Conservation (phyloP, 2,113 vertebrate species). For the Merops nubicus region DNA sequence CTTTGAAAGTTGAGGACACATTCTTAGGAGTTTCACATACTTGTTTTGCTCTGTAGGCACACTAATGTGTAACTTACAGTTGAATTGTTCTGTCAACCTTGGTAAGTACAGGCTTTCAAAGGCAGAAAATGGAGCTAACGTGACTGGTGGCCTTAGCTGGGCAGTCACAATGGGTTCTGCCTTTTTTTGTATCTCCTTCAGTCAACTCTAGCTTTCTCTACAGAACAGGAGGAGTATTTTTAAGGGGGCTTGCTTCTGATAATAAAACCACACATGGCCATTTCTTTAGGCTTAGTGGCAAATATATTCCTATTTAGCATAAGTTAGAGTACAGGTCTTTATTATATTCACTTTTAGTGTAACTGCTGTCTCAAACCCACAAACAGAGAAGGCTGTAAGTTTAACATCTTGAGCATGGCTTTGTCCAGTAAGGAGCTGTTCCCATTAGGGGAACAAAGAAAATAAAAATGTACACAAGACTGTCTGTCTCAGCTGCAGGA, state of each 20-base stretch:
- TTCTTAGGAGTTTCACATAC: background rate
- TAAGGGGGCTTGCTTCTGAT: background rate
- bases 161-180: background rate
- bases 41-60: background rate
- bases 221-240: background rate
- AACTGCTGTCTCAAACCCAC: too few relatives aligned
- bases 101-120: conserved; percentile 3
- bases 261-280: background rate
- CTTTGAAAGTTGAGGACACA: background rate
- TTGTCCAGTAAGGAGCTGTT: background rate
- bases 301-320: background rate
- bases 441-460: background rate
- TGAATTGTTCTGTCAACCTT: conserved; percentile 25
- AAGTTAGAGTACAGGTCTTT: background rate
- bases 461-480: background rate
- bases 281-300: background rate
- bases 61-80: background rate
- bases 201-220: background rate
- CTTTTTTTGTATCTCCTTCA: background rate
- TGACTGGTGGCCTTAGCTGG: background rate
- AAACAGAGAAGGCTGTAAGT: background rate
- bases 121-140: background rate
- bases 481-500: background rate
- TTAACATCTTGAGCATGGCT: background rate
- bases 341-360: background rate